Evolutionary conservation across 30 jellyfish, hydroid and myxozoan genomes (phyloP).

Genomic region (Hydractinia symbiolongicarpus): DNA sequence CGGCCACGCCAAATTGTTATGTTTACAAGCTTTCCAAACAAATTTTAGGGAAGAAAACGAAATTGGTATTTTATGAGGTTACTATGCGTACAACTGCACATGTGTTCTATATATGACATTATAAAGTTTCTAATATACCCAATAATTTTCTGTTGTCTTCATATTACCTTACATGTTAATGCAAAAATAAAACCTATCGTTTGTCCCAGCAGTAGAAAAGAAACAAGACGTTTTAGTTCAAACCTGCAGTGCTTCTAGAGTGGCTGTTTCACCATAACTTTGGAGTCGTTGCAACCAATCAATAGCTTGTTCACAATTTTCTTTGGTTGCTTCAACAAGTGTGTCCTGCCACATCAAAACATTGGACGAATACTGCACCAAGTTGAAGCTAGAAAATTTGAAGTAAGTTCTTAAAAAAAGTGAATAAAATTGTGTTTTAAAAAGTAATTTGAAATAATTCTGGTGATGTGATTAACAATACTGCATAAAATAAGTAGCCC

Average conservation of each 20-base stretch:
- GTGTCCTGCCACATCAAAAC: slow-evolving; percentile 43
- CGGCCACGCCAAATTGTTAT: too few relatives aligned
- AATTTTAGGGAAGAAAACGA: too few relatives aligned
- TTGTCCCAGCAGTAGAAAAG: neutral
- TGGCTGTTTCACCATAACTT: slow-evolving; percentile 72
- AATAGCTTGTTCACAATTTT: slow-evolving; percentile 48
- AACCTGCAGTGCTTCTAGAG: slow-evolving; percentile 62
- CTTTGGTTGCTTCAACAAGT: slow-evolving; percentile 35
- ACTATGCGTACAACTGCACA: too few relatives aligned
- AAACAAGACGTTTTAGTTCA: neutral
- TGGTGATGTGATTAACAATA: neutral
- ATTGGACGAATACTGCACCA: slow-evolving; percentile 52
- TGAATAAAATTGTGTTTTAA: too few relatives aligned
- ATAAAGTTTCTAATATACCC: too few relatives aligned
- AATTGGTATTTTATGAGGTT: too few relatives aligned
- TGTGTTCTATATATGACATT: too few relatives aligned
- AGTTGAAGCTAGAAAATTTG: slow-evolving; percentile 41
- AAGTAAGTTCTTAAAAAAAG: neutral
- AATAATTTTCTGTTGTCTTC: too few relatives aligned
- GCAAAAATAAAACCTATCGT: too few relatives aligned
- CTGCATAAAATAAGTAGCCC: neutral
- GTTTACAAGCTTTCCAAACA: too few relatives aligned
- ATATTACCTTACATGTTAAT: too few relatives aligned
- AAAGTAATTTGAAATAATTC: neutral
- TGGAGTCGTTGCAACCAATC: slow-evolving; percentile 51